Base-by-base conservation (phyloP, 2,797 vertebrate species). In the Gymnoscopelus microlampas region DNA sequence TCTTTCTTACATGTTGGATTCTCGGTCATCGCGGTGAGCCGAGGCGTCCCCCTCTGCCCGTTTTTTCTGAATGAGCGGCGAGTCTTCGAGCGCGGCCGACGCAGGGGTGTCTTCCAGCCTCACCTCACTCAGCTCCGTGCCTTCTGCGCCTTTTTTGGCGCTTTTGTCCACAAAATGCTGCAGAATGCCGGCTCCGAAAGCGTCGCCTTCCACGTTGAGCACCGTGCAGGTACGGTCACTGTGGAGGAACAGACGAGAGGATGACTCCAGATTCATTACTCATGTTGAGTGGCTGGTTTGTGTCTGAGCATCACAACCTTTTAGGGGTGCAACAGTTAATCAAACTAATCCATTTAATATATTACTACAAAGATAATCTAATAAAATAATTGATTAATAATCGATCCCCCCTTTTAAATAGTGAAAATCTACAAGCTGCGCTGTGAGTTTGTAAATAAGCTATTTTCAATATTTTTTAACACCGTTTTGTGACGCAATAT, bases 141-240 rank as follows among this genome's bases (percentile, higher is more conserved):
- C 90, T 0, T 82, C 83, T 1, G 70, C 77, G n/a, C 19, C 32
- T 69, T 82, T 87, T 2, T 70, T 3, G 3, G 71, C 3, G 0
- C 61, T 67, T 3, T 89, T 91, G 67, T 98, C 95, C 5, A 93
- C 83, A 0, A 93, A 96, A 73, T 68, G 39, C 67, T 98, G 96
- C 76, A 98, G 85, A 19, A 98, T 91, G 0, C 96, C 96, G 0
- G 96, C 96, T 0, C 96, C 96, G 0, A 95, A 96, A 0, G 96
- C 96, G 0, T 97, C 96, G 0, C 96, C 95, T 79, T 97, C 96
- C 61, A 98, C 96, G 0, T 98, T 98, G 78, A 98, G 72, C 44
- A 97, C 60, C 0, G 96, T 98, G 85, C 96, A 98, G 12, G 94
- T 96, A 11, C 96, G 95, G 81, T 98, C 96, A 4, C 96, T 97